phyloP scores from a whole-genome alignment of 2,888 invertebrate genomes.

The Heliconius ismenius region DNA sequence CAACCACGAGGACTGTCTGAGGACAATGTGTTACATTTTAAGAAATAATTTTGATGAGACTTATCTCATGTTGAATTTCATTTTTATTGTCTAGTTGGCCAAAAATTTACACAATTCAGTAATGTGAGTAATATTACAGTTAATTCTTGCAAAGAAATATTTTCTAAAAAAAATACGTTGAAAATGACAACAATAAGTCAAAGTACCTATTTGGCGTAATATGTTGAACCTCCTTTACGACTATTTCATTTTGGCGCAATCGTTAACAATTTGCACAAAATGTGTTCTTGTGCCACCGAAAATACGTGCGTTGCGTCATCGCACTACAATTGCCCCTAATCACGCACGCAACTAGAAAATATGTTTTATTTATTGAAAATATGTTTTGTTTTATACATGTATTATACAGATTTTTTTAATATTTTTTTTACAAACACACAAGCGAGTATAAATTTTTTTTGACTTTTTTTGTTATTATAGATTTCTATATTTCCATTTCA shows the following conservation, averaged over 20 bases:
- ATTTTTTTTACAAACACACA: background rate
- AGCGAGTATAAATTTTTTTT: too few relatives aligned
- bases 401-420: background rate
- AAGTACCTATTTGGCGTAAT: background rate
- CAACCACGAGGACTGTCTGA: background rate
- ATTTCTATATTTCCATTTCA: background rate
- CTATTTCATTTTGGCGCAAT: constrained; percentile 20
- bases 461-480: too few relatives aligned
- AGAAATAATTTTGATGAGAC: background rate
- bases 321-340: constrained; percentile 28
- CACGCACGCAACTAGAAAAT: constrained; percentile 23
- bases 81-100: background rate
- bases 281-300: constrained; percentile 26
- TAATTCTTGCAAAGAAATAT: background rate
- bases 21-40: background rate
- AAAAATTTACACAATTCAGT: background rate
- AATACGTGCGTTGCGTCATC: constrained; percentile 29
- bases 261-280: constrained; percentile 17
- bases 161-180: background rate
- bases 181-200: background rate
- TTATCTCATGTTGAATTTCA: background rate
- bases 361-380: background rate
- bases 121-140: background rate
- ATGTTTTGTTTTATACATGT: too few relatives aligned
- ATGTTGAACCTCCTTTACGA: background rate